A percentile compares a stretch with the other conserved stretches of the same genome.
Evolutionary conservation across 2,113 vertebrate species (phyloP).

Genomic region (Peromyscus polionotus): DNA sequence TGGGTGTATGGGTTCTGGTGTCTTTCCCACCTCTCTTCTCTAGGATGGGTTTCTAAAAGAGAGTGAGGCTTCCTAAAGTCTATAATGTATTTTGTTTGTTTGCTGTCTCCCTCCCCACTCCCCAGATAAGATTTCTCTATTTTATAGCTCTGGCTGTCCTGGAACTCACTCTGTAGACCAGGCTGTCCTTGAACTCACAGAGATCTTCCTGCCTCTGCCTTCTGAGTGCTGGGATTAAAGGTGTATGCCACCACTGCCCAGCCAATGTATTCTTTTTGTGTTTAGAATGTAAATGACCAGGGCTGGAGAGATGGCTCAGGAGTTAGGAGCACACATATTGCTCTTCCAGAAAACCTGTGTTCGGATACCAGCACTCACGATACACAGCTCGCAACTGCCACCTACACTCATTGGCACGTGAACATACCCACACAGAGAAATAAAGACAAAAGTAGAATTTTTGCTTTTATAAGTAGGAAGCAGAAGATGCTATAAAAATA

Average conservation of each 20-base stretch:
- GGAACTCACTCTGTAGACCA: neutral
- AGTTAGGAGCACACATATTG: neutral
- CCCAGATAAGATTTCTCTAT: neutral
- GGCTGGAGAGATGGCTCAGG: neutral
- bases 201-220: neutral
- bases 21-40: too few species aligned
- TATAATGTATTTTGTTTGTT: neutral
- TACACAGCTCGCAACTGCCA: neutral
- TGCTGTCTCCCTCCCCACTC: neutral
- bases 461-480: conserved; percentile 21
- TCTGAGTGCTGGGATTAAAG: neutral
- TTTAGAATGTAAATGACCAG: neutral
- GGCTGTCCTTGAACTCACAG: neutral
- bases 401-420: neutral
- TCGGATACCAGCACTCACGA: neutral
- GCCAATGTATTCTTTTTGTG: neutral
- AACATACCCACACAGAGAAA: neutral
- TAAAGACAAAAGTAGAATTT: conserved; percentile 49
- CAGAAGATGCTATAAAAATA: conserved; percentile 22
- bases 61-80: neutral
- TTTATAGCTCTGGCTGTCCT: neutral
- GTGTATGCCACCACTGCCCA: neutral
- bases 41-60: neutral
- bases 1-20: neutral
- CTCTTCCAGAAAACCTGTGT: neutral